phyloP scores from a whole-genome alignment of 2,888 invertebrate genomes.

The Sinohyriopsis cumingii region DNA sequence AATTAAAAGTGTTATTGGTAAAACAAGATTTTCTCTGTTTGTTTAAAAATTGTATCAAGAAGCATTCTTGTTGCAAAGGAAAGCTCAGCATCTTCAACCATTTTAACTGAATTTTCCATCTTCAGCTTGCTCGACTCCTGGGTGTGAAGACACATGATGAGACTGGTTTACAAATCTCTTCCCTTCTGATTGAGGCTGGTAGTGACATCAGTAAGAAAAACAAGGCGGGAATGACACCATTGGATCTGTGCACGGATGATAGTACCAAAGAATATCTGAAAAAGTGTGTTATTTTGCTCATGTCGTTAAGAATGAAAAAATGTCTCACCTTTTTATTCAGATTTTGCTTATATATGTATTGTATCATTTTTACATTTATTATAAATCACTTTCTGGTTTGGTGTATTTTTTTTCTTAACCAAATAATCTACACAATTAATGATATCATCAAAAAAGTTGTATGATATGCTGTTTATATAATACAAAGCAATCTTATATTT shows the following conservation, averaged over 20 bases:
- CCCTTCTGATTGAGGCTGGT: conserved; percentile 38
- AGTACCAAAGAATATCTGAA: conserved; percentile 37
- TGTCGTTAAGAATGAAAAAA: neutral
- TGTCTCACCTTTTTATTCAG: too few relatives aligned
- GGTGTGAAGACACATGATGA: conserved; percentile 31
- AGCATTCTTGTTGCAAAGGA: conserved; percentile 1
- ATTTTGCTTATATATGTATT: too few relatives aligned
- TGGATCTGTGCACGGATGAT: conserved; percentile 39
- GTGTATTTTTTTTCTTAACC: too few relatives aligned
- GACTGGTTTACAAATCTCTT: conserved; percentile 41
- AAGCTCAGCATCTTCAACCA: neutral
- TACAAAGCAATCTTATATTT: too few relatives aligned
- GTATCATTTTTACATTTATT: too few relatives aligned
- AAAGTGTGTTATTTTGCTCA: conserved; percentile 18
- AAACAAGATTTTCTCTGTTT: neutral
- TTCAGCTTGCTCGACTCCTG: conserved; percentile 23
- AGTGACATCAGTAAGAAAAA: conserved; percentile 38
- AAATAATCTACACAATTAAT: too few relatives aligned
- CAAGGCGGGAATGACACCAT: conserved; percentile 37
- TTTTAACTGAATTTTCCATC: neutral
- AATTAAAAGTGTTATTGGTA: too few relatives aligned
- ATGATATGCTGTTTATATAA: too few relatives aligned
- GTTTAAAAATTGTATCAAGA: neutral
- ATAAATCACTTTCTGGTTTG: too few relatives aligned
- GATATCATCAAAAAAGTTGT: too few relatives aligned